phyloP scores from a whole-genome alignment of 1,140 invertebrate species.

The Drosophila persimilis region DNA sequence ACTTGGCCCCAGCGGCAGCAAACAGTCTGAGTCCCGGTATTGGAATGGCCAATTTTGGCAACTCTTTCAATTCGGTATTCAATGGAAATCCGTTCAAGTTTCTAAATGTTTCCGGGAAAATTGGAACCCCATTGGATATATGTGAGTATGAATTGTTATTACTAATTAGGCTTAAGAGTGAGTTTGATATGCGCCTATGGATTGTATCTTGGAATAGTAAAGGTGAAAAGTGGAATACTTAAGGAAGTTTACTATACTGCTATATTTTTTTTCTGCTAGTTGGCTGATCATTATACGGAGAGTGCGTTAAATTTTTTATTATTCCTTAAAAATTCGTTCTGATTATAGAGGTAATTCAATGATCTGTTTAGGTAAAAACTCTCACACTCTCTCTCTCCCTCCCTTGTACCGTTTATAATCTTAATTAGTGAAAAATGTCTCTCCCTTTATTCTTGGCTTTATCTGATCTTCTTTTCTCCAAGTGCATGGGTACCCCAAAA shows the following conservation, averaged over 20 bases:
- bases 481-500: slow-evolving; percentile 17
- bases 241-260: too few species aligned
- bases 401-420: background rate
- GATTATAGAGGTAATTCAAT: too few species aligned
- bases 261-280: too few species aligned
- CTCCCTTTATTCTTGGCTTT: background rate
- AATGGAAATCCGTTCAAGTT: slow-evolving; percentile 53
- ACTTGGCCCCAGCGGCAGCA: slow-evolving; percentile 53
- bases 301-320: too few species aligned
- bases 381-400: too few species aligned
- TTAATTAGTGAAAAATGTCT: slow-evolving; percentile 1
- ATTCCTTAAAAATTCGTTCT: too few species aligned
- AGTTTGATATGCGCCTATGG: too few species aligned
- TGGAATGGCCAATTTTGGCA: slow-evolving; percentile 36
- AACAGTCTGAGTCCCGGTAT: slow-evolving; percentile 52
- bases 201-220: too few species aligned
- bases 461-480: slow-evolving; percentile 21
- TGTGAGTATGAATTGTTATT: slow-evolving; percentile 43
- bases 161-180: background rate
- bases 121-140: slow-evolving; percentile 58
- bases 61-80: slow-evolving; percentile 47
- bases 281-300: too few species aligned
- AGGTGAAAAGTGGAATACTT: too few species aligned
- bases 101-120: slow-evolving; percentile 64
- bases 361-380: too few species aligned